These are phyloP conservation scores for Acheta domesticus DNA, from an alignment of 2,888 invertebrate species.

Conservation along the genomic window DNA sequence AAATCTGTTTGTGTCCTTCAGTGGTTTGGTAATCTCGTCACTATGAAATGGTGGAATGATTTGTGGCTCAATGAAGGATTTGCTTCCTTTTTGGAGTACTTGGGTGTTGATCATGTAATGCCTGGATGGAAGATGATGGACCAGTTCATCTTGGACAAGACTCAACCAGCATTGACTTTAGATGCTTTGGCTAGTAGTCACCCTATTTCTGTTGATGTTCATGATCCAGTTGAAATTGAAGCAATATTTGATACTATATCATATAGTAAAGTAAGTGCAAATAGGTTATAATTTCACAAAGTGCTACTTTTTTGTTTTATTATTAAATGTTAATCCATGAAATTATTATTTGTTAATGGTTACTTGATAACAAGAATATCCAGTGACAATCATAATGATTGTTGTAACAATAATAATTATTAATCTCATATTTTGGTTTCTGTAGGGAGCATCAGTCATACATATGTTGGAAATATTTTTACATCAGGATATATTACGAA, in stretches of 20 bases:
- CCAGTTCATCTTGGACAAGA: slow-evolving; percentile 65
- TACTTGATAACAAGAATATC: not conserved
- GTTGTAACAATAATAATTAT: no score
- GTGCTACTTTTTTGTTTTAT: not conserved
- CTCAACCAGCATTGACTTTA: slow-evolving; percentile 63
- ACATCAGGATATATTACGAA: slow-evolving; percentile 59
- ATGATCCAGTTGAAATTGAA: slow-evolving; percentile 67
- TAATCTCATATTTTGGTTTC: slow-evolving; percentile 28
- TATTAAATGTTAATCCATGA: not conserved
- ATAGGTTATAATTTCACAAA: not conserved
- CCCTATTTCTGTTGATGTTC: slow-evolving; percentile 64
- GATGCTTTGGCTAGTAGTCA: slow-evolving; percentile 69
- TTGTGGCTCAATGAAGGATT: slow-evolving; percentile 89
- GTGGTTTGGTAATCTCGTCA: slow-evolving; percentile 90
- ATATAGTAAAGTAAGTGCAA: slow-evolving; percentile 61
- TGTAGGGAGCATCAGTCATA: slow-evolving; percentile 66
- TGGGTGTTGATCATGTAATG: slow-evolving; percentile 61
- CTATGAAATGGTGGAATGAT: slow-evolving; percentile 93
- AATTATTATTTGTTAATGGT: not conserved
- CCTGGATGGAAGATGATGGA: slow-evolving; percentile 69
- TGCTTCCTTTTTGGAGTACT: slow-evolving; percentile 77
- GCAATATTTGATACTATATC: slow-evolving; percentile 73
- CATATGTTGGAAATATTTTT: slow-evolving; percentile 69
- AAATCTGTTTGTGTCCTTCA: slow-evolving; percentile 40
- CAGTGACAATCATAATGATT: not conserved